These are phyloP conservation scores for Platichthys stellatus DNA, from an alignment of 2,113 vertebrate species.

Conservation along the genomic window DNA sequence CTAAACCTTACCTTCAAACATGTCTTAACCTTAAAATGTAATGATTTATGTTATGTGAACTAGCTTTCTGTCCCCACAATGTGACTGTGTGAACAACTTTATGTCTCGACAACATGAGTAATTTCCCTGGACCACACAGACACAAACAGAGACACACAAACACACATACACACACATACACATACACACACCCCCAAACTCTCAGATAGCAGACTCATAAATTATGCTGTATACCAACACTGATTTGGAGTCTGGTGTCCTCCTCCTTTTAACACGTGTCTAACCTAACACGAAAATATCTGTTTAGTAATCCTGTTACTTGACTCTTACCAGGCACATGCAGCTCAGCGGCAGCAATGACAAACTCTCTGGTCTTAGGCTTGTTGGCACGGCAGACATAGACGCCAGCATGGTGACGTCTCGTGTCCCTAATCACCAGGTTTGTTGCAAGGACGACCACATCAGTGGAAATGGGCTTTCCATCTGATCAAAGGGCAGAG, in stretches of 20 bases:
- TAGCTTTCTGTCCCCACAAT: no score
- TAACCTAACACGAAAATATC: background rate
- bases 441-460: slow-evolving; percentile 93
- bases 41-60: no score
- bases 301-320: background rate
- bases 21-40: no score
- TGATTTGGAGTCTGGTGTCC: background rate
- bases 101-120: no score
- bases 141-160: background rate
- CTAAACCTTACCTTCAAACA: no score
- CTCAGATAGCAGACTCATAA: slow-evolving; percentile 10
- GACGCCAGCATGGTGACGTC: slow-evolving; percentile 89
- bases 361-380: slow-evolving; percentile 92
- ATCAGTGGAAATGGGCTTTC: slow-evolving; percentile 92
- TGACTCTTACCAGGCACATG: slow-evolving; percentile 88
- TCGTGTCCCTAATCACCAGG: slow-evolving; percentile 89
- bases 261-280: background rate
- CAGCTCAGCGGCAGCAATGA: slow-evolving; percentile 89
- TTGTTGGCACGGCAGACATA: slow-evolving; percentile 97
- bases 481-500: slow-evolving; percentile 83
- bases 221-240: slow-evolving; percentile 3
- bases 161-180: background rate
- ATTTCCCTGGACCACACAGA: background rate
- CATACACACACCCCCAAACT: no score
- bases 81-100: no score